A percentile compares a stretch with the other conserved stretches of the same genome.
These are phyloP conservation scores for Accipiter cooperii DNA, from an alignment of 2,113 vertebrate species.

Conservation along the genomic window DNA sequence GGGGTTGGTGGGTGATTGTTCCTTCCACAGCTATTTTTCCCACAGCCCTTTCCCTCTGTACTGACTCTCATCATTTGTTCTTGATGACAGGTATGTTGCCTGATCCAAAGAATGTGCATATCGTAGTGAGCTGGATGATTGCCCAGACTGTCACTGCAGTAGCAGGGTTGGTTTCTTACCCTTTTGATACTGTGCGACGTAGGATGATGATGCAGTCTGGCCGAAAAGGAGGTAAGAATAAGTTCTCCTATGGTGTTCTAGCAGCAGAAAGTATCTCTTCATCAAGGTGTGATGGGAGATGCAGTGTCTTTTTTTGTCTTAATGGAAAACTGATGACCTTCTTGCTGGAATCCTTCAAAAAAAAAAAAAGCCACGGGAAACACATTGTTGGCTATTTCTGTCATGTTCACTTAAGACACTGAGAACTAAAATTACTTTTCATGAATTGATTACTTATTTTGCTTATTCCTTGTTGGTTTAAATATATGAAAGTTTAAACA, in stretches of 20 bases:
- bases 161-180: constrained; percentile 91
- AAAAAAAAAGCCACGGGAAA: not conserved
- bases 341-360: not conserved
- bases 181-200: constrained; percentile 97
- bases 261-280: not conserved
- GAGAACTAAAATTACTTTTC: not conserved
- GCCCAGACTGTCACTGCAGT: constrained; percentile 93
- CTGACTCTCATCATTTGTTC: not conserved
- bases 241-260: not conserved
- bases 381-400: not conserved
- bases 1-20: not conserved
- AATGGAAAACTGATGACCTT: not conserved
- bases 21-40: not conserved
- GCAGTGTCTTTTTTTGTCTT: not conserved
- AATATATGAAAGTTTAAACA: not conserved
- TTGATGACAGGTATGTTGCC: constrained; percentile 90
- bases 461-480: not conserved
- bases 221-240: constrained; percentile 89
- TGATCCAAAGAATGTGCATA: constrained; percentile 97
- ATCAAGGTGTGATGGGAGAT: not conserved
- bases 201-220: constrained; percentile 99
- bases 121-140: constrained; percentile 97
- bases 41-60: not conserved
- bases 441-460: not conserved
- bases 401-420: not conserved